These are phyloP conservation scores for Drosophila miranda DNA, from an alignment of 1,140 invertebrate species.

Conservation along the genomic window DNA sequence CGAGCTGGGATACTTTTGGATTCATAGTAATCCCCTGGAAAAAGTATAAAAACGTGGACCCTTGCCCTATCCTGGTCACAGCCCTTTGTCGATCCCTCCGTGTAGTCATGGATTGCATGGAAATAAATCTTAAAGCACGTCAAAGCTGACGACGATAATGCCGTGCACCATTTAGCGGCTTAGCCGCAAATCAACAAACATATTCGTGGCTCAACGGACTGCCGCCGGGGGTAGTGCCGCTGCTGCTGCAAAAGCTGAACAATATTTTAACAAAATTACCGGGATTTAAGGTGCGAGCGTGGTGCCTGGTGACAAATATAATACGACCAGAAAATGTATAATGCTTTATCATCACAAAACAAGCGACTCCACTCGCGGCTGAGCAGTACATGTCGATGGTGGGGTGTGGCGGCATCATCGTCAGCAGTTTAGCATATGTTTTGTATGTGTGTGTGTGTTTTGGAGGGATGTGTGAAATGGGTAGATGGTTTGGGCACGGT, in stretches of 20 bases:
- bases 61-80: conserved; percentile 6
- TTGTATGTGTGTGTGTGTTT: neutral
- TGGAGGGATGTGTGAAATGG: neutral
- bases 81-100: conserved; percentile 12
- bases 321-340: conserved; percentile 63
- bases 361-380: conserved; percentile 26
- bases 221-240: conserved; percentile 11
- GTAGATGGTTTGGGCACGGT: conserved; percentile 16
- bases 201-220: conserved; percentile 26
- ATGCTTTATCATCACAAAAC: conserved; percentile 70
- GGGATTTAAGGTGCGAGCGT: conserved; percentile 65
- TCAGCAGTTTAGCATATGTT: conserved; percentile 53
- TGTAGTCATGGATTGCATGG: conserved; percentile 34
- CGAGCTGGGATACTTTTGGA: too few species aligned
- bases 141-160: conserved; percentile 15
- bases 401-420: conserved; percentile 8
- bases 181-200: conserved; percentile 71
- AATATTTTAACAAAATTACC: conserved; percentile 78
- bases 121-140: conserved; percentile 55
- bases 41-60: neutral
- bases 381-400: too few species aligned
- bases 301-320: conserved; percentile 51
- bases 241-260: conserved; percentile 49
- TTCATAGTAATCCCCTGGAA: too few species aligned
- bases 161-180: conserved; percentile 57